A percentile compares a stretch with the other conserved stretches of the same genome.
Conservation (phyloP, 2,888 invertebrate species). For the Amorpha juglandis region DNA sequence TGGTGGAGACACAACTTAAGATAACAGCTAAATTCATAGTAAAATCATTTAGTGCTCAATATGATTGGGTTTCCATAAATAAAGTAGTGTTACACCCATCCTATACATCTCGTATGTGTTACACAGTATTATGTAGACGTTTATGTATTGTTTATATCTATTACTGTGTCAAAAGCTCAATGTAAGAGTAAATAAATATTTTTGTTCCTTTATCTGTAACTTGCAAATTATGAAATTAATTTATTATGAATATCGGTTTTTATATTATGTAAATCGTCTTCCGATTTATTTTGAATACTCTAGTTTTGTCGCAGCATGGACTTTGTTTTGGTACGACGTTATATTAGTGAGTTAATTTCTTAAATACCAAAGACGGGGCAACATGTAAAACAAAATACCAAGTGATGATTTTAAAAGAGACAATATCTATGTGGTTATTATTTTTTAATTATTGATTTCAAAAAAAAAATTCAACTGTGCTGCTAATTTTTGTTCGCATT, state of each 20-base stretch:
- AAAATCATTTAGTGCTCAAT: slow-evolving; percentile 4
- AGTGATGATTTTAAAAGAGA: slow-evolving; percentile 6
- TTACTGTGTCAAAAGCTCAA: slow-evolving; percentile 78
- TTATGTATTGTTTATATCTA: slow-evolving; percentile 55
- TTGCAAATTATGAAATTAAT: slow-evolving; percentile 8
- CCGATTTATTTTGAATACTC: slow-evolving; percentile 33
- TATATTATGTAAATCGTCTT: slow-evolving; percentile 33
- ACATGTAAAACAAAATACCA: background rate
- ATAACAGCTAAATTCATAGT: background rate
- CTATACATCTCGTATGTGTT: slow-evolving; percentile 25
- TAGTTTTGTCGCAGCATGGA: slow-evolving; percentile 5
- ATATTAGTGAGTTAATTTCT: slow-evolving; percentile 16
- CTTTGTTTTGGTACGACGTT: slow-evolving; percentile 6
- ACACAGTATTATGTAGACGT: slow-evolving; percentile 69
- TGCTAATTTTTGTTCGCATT: slow-evolving; percentile 5
- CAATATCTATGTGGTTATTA: background rate
- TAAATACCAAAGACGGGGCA: slow-evolving; percentile 25
- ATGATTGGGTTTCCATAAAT: background rate
- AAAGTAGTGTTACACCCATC: slow-evolving; percentile 18
- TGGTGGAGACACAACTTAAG: background rate
- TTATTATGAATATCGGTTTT: slow-evolving; percentile 26
- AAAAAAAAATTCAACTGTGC: background rate
- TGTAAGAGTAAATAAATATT: slow-evolving; percentile 50
- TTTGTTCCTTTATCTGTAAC: slow-evolving; percentile 31
- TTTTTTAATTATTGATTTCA: background rate